Base-by-base conservation (phyloP, 2,888 invertebrate genomes). In the Leistus spinibarbis region DNA sequence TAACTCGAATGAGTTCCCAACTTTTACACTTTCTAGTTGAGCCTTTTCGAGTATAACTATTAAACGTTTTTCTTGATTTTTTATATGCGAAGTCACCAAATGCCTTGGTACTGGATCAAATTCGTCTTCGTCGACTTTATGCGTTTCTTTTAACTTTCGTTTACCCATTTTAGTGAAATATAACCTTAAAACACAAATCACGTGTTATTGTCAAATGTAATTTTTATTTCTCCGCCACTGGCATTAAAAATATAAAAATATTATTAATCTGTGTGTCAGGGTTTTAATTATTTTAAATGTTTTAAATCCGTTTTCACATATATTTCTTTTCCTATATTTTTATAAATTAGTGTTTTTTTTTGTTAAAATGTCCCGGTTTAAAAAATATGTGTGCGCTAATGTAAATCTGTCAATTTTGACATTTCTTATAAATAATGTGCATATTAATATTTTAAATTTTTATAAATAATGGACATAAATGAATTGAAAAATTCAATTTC, bases 21-120 rank as follows among this genome's bases (percentile, higher is more conserved):
- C 91, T 90, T 98, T 99, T 0, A 98, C 97, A 60, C 96, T 95
- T 88, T 99, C 99, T 69, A 99, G 86, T 82, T 98, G 97, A 2
- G 99, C 98, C 76, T 94, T 92, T 87, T 98, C 98, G 71, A 99
- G 86, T 76, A 99, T 91, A 56, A 99, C 91, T 79, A 99, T 95
- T 19, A 99, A 88, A 67, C 98, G 92, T 85, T 97, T 96, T 81
- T 96, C 95, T 85, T 94, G 92, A 80, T 95, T 92, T 81, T 91
- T 91, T 64, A 94, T 88, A 79, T 95, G 95, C 17, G 90, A 88
- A n/a, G 92, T 90, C 57, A 92, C 91, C 77, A 94, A 88, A 86
- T 95, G 94, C 82, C 91, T 92, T 0, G 94, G 93, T 74, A 90
- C 86, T 10, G 94, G 91, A 86, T 95, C 94, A 81, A 90, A 94